Percentiles rank a stretch among this genome's conserved stretches.
Evolutionary conservation across 2,888 invertebrate genomes (phyloP).

Genomic region (Mamestra brassicae): DNA sequence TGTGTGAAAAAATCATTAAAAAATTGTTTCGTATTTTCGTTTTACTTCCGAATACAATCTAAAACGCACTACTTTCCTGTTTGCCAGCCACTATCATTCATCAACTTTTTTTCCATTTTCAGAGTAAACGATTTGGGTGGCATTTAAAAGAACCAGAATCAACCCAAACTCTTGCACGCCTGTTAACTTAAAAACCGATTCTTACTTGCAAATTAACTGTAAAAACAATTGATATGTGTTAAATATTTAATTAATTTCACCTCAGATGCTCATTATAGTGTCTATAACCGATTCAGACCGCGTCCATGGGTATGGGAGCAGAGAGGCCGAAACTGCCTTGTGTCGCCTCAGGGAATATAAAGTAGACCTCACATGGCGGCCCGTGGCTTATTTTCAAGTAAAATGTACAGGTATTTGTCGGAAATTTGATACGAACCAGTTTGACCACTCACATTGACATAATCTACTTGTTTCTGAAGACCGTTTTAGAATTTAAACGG

Average conservation of each 20-base stretch:
- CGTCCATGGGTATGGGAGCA: conserved; percentile 62
- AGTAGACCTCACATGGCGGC: conserved; percentile 66
- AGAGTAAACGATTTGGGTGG: neutral
- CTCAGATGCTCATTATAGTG: conserved; percentile 29
- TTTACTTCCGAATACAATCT: neutral
- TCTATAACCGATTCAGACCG: conserved; percentile 58
- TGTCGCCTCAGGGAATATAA: conserved; percentile 57
- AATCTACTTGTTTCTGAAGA: conserved; percentile 25
- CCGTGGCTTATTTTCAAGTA: conserved; percentile 43
- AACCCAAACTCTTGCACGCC: conserved; percentile 8
- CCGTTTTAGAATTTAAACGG: neutral
- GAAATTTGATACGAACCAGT: conserved; percentile 58
- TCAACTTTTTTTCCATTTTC: neutral
- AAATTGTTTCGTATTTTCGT: conserved; percentile 3
- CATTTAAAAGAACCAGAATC: neutral
- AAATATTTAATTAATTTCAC: conserved; percentile 59
- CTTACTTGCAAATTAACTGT: conserved; percentile 40
- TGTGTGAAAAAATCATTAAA: neutral
- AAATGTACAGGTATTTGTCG: conserved; percentile 30
- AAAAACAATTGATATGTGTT: conserved; percentile 44
- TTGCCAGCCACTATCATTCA: neutral
- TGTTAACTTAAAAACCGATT: conserved; percentile 21
- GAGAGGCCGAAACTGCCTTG: conserved; percentile 53
- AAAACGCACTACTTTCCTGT: neutral
- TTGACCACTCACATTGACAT: conserved; percentile 44